A percentile compares a stretch with the other conserved stretches of the same genome.
These are phyloP conservation scores for Philereme vetulata DNA, from an alignment of 2,888 invertebrate species.

Conservation along the genomic window DNA sequence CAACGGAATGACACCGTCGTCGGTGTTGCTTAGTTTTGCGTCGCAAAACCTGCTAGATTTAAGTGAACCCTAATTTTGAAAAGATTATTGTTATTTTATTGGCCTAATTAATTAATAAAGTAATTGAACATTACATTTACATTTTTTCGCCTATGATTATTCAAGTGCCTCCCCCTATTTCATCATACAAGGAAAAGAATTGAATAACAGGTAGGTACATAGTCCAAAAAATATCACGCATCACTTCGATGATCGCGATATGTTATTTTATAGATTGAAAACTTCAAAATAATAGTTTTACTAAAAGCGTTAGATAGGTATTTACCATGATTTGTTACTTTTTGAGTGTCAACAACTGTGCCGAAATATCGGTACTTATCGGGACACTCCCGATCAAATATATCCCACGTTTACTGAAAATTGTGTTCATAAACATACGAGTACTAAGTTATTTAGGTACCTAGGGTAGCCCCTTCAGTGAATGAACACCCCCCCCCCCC, in stretches of 20 bases:
- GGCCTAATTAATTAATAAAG: slow-evolving; percentile 1
- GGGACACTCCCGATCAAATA: no score
- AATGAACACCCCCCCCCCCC: no score
- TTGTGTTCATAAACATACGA: no score
- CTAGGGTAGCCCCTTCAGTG: no score
- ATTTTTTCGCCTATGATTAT: background rate
- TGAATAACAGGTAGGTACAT: background rate
- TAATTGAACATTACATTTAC: background rate
- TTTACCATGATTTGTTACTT: no score
- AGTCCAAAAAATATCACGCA: background rate
- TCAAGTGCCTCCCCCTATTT: background rate
- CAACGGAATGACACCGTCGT: slow-evolving; percentile 13
- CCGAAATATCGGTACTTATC: no score
- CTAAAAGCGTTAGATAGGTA: no score
- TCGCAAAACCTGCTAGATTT: slow-evolving; percentile 15
- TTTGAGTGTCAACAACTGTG: no score
- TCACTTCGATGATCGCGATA: background rate
- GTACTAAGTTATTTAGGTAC: no score
- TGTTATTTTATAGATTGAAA: background rate
- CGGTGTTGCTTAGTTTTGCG: slow-evolving; percentile 12
- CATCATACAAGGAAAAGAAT: background rate
- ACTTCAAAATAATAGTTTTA: no score
- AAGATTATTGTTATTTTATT: background rate
- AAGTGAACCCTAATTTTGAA: slow-evolving; percentile 4
- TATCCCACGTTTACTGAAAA: no score